Evolutionary conservation across 2,113 vertebrate species (phyloP), one percentile per base, ranked within the genome.

Genomic region (Gallinago jamesoni): DNA sequence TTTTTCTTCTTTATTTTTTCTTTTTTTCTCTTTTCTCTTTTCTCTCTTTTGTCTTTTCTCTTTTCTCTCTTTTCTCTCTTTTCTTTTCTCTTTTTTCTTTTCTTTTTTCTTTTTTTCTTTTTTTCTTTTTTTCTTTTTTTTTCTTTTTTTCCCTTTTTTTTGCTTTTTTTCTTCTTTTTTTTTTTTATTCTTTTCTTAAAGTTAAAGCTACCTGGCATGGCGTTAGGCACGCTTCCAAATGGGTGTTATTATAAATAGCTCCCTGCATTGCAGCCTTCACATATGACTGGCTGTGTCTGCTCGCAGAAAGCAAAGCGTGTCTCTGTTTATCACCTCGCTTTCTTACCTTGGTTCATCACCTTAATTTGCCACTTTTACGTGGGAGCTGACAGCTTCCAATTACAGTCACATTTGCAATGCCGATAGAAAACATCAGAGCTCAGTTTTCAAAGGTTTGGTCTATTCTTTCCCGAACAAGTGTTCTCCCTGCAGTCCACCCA

Each of bases 401-500:
- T 97, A 90, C 53, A 83, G 82, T 60, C 92, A 62, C 64, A 92
- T 93, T 93, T 95, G 83, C 93, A 92, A 95, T 95, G 79, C 86
- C 1, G 0, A 50, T 23, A 84, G 72, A 63, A 96, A 94, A 72
- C 28, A 59, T 80, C 88, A 92, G 83, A 79, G 50, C 52, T 19
- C 0, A 0, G 33, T 64, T 92, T 93, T 95, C 72, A 77, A 84
- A 84, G 16, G 33, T 74, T 90, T 84, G 37, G 64, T 80, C 59
- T 92, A 15, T 90, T 95, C 79, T 92, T 90, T 93, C 50, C 75
- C 27, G 72, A 88, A 14, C 59, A 92, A 94, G n/a, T 59, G n/a
- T 89, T 92, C 64, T 95, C 77, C 60, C 59, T 81, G 50, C 45
- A 86, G 52, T 90, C 76, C 55, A 70, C 52, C 86, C 79, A 80